Percentiles rank a stretch among this genome's conserved stretches.
Conservation (phyloP, 2,888 invertebrate species). For the Lasioglossum lativentre region DNA sequence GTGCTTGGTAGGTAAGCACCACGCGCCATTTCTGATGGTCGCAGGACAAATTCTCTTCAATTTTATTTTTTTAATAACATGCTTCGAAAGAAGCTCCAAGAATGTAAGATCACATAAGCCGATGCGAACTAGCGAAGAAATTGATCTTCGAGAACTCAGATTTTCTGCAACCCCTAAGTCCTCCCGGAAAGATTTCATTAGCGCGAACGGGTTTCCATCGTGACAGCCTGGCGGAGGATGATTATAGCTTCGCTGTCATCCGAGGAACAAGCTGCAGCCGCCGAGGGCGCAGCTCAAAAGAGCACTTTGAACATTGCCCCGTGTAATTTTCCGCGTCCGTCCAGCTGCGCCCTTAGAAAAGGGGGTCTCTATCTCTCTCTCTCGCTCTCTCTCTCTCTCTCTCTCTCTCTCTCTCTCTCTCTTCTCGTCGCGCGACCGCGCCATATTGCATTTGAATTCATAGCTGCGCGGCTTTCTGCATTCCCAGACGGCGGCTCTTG, state of each 20-base stretch:
- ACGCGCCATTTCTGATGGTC: too few relatives aligned
- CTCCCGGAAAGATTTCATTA: not conserved
- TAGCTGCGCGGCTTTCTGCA: slow-evolving; percentile 77
- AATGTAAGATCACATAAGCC: too few relatives aligned
- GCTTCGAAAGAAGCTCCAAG: too few relatives aligned
- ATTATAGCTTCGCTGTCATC: slow-evolving; percentile 1
- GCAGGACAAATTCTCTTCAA: too few relatives aligned
- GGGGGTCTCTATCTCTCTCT: not conserved
- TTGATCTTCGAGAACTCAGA: too few relatives aligned
- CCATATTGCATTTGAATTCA: slow-evolving; percentile 78
- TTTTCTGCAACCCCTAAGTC: not conserved
- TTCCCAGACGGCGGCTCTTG: slow-evolving; percentile 78
- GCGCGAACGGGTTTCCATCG: not conserved
- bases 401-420: not conserved
- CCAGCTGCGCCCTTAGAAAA: slow-evolving; percentile 54
- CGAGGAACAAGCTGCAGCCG: slow-evolving; percentile 6
- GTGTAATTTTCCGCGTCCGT: slow-evolving; percentile 43
- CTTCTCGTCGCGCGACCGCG: slow-evolving; percentile 22
- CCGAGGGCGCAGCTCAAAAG: slow-evolving; percentile 1
- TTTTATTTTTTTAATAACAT: too few relatives aligned
- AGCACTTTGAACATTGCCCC: slow-evolving; percentile 23
- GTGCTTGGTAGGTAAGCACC: too few relatives aligned
- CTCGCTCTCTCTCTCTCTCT: not conserved
- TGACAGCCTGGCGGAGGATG: not conserved
- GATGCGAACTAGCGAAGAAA: too few relatives aligned